Percentiles rank a stretch among this genome's conserved stretches.
phyloP scores from a whole-genome alignment of 2,797 vertebrate genomes.

The Leontopithecus rosalia region DNA sequence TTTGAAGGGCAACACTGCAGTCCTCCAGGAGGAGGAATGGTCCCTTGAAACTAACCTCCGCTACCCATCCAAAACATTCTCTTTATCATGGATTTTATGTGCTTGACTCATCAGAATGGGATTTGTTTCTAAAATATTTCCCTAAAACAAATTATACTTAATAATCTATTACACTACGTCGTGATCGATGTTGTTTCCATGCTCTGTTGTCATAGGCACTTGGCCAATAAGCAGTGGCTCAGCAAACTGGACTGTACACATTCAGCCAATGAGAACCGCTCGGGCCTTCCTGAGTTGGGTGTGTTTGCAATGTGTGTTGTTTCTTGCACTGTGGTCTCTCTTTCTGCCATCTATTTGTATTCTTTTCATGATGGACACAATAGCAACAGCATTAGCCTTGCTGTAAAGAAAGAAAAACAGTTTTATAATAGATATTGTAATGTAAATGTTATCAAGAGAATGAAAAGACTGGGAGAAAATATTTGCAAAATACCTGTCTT shows the following conservation, averaged over 20 bases:
- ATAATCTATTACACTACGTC: background rate
- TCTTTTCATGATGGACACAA: background rate
- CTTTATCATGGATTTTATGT: background rate
- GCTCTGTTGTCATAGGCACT: background rate
- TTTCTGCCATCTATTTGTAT: background rate
- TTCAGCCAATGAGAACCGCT: background rate
- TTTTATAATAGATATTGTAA: background rate
- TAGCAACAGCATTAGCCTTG: background rate
- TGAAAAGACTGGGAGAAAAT: background rate
- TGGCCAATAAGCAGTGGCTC: background rate
- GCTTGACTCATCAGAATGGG: background rate
- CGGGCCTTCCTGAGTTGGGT: background rate
- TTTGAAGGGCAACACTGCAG: background rate
- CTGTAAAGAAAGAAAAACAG: background rate
- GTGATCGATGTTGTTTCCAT: background rate
- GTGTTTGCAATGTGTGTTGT: background rate
- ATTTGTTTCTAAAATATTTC: slow-evolving; percentile 7
- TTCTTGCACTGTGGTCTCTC: background rate
- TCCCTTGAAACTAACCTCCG: background rate
- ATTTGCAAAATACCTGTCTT: background rate
- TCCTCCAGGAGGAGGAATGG: background rate
- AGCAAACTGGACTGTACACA: background rate
- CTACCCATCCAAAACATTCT: background rate
- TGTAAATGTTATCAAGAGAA: slow-evolving; percentile 5
- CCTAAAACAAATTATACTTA: background rate